Conservation (phyloP, 2,113 vertebrate genomes). For the Leptobrachium ailaonicum region DNA sequence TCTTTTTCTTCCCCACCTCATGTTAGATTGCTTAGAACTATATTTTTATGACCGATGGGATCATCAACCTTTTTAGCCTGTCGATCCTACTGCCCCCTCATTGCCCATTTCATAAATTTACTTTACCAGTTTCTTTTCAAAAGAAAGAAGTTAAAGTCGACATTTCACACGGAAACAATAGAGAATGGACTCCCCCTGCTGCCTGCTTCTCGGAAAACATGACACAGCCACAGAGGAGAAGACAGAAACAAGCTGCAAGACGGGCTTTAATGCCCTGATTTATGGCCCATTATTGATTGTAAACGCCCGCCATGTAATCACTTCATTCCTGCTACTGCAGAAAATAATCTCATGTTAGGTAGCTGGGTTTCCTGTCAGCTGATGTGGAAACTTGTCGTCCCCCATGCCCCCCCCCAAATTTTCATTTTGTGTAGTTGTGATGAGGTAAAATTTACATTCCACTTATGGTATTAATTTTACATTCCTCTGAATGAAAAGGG, state of each 20-base stretch:
- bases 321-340: constrained; percentile 72
- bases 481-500: constrained; percentile 78
- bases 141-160: constrained; percentile 11
- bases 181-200: constrained; percentile 94
- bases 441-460: constrained; percentile 75
- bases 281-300: constrained; percentile 71
- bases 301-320: constrained; percentile 71
- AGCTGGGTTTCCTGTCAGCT: constrained; percentile 69
- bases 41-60: neutral
- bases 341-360: constrained; percentile 64
- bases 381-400: constrained; percentile 64
- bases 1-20: no score
- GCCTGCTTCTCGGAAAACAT: constrained; percentile 74
- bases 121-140: neutral
- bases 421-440: constrained; percentile 64
- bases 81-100: neutral
- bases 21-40: no score
- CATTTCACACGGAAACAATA: constrained; percentile 71
- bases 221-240: constrained; percentile 52
- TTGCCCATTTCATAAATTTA: neutral
- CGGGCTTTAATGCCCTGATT: constrained; percentile 71
- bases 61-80: neutral
- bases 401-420: constrained; percentile 44
- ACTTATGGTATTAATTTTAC: constrained; percentile 84
- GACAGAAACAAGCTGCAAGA: constrained; percentile 61